Conservation (phyloP, 2,888 invertebrate genomes). For the Heteromyza rotundicornis region DNA sequence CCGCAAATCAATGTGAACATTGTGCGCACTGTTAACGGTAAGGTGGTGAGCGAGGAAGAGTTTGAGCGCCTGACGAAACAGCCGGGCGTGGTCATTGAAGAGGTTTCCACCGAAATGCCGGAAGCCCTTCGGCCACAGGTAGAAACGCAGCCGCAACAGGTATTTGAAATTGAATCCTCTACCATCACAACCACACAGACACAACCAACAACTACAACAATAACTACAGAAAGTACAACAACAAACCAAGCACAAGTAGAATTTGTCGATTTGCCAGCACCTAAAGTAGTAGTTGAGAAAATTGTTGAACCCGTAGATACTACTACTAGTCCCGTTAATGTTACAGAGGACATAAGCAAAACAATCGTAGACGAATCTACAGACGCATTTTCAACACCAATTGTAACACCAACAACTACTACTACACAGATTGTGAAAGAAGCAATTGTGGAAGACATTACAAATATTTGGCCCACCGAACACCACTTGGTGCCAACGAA, state of each 20-base stretch:
- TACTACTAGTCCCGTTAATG: slow-evolving; percentile 50
- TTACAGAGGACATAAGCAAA: slow-evolving; percentile 42
- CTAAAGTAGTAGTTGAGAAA: slow-evolving; percentile 55
- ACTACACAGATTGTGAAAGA: slow-evolving; percentile 29
- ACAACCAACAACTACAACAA: slow-evolving; percentile 36
- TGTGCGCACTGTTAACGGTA: slow-evolving; percentile 66
- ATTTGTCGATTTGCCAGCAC: slow-evolving; percentile 60
- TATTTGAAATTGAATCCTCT: slow-evolving; percentile 61
- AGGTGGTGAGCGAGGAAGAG: slow-evolving; percentile 60
- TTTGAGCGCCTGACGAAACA: slow-evolving; percentile 53
- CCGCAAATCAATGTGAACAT: slow-evolving; percentile 65
- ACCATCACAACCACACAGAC: slow-evolving; percentile 41
- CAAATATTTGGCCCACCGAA: slow-evolving; percentile 59
- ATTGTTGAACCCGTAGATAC: slow-evolving; percentile 45
- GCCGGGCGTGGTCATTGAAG: slow-evolving; percentile 55
- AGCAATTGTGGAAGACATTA: slow-evolving; percentile 48
- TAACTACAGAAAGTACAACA: slow-evolving; percentile 32
- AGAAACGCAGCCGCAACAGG: slow-evolving; percentile 53
- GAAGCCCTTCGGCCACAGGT: slow-evolving; percentile 29
- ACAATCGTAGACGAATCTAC: slow-evolving; percentile 8
- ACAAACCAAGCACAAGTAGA: slow-evolving; percentile 60
- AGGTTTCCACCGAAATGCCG: slow-evolving; percentile 47
- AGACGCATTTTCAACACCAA: slow-evolving; percentile 16
- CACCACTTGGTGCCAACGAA: slow-evolving; percentile 53
- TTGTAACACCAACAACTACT: slow-evolving; percentile 29